Percentiles rank a stretch among this genome's conserved stretches.
phyloP scores from a whole-genome alignment of 2,113 vertebrate genomes.

The Eurystomus gularis region DNA sequence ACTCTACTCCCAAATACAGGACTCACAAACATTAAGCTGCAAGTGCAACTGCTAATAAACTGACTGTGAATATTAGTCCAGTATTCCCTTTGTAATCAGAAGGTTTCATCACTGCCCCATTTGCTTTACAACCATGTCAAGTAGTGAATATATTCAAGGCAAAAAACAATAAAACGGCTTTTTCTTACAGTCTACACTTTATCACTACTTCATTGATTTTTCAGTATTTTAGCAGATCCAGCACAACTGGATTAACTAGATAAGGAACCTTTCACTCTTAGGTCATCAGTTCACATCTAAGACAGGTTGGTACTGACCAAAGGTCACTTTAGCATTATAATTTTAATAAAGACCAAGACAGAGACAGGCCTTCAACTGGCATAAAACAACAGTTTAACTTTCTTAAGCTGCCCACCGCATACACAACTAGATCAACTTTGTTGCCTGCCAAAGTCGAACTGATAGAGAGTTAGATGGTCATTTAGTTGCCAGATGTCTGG shows the following conservation, averaged over 20 bases:
- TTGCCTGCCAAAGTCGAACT: conserved; percentile 66
- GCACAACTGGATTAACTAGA: conserved; percentile 36
- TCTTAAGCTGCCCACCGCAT: conserved; percentile 40
- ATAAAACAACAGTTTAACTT: conserved; percentile 27
- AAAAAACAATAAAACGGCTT: not conserved
- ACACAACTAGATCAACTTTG: conserved; percentile 63
- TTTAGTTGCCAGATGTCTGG: conserved; percentile 81
- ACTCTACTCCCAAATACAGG: not conserved
- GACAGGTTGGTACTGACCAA: conserved; percentile 21
- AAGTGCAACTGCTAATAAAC: not conserved
- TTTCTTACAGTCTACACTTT: not conserved
- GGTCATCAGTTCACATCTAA: not conserved
- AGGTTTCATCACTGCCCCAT: not conserved
- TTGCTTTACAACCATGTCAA: not conserved
- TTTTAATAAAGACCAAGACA: conserved; percentile 40
- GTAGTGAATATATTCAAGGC: not conserved
- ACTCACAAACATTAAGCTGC: not conserved
- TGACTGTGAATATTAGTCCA: not conserved
- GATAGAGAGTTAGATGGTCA: conserved; percentile 69
- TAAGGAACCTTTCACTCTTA: conserved; percentile 37
- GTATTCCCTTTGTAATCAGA: not conserved
- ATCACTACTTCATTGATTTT: conserved; percentile 23
- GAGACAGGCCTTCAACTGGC: not conserved
- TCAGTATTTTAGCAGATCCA: conserved; percentile 25
- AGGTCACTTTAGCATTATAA: conserved; percentile 12